phyloP scores from a whole-genome alignment of 1,140 invertebrate genomes.

The Cepaea nemoralis region DNA sequence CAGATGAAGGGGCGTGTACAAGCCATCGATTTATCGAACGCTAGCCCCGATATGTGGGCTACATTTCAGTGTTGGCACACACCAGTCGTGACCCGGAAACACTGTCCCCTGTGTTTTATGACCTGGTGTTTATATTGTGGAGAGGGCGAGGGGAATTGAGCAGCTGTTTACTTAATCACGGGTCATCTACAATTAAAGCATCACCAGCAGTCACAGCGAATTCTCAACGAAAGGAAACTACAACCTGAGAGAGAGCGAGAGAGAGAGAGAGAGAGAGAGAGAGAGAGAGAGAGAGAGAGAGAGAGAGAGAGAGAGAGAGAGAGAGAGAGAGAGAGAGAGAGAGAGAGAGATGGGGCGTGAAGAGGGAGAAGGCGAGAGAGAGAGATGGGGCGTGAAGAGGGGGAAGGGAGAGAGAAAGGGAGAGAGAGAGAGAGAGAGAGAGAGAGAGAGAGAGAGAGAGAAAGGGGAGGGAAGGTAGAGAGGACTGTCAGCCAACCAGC shows the following conservation, averaged over 20 bases:
- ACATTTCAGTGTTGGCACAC: too few species aligned
- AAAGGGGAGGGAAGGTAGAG: neutral
- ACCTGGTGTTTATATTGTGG: too few species aligned
- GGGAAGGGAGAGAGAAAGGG: neutral
- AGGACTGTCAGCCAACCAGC: neutral
- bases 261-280: too few species aligned
- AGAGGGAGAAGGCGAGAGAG: too few species aligned
- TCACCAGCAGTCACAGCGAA: neutral
- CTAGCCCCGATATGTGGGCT: too few species aligned
- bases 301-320: neutral
- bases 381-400: neutral
- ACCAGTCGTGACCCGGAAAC: too few species aligned
- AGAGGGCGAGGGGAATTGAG: too few species aligned
- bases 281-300: constrained; percentile 7
- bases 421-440: constrained; percentile 14
- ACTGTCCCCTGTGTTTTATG: too few species aligned
- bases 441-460: constrained; percentile 4
- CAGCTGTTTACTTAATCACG: too few species aligned
- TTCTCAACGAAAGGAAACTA: neutral
- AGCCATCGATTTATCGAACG: too few species aligned
- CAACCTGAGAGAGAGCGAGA: too few species aligned
- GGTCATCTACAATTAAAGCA: neutral
- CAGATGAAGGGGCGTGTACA: too few species aligned
- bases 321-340: neutral
- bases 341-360: neutral